Percentiles rank a stretch among this genome's conserved stretches.
phyloP scores from a whole-genome alignment of 2,888 invertebrate genomes.

The Tetrapedia diversipes region DNA sequence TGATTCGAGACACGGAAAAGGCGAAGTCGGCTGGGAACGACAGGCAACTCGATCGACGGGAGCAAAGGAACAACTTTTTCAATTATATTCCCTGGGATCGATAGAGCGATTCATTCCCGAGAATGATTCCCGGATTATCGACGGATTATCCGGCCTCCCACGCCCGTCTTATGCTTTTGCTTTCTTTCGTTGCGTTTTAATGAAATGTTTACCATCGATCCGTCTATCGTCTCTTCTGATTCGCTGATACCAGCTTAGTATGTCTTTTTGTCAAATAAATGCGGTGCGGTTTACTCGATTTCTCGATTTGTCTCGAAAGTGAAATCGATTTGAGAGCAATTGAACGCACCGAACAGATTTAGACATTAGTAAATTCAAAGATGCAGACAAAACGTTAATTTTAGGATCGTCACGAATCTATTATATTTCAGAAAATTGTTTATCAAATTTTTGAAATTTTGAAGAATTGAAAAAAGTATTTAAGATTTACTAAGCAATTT shows the following conservation, averaged over 20 bases:
- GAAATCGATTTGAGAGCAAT: too few species aligned
- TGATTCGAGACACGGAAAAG: conserved; percentile 51
- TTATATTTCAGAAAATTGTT: too few species aligned
- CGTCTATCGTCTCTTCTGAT: conserved; percentile 40
- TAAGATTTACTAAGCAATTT: too few species aligned
- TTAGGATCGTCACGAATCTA: too few species aligned
- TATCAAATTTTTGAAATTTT: too few species aligned
- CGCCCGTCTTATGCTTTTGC: conserved; percentile 40
- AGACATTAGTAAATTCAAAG: too few species aligned
- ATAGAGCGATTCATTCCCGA: conserved; percentile 69
- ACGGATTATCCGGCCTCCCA: conserved; percentile 61
- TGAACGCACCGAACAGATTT: too few species aligned
- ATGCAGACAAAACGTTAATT: too few species aligned
- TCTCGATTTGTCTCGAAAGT: too few species aligned
- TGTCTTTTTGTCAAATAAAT: neutral
- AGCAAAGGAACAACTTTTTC: conserved; percentile 73
- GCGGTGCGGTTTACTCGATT: conserved; percentile 5
- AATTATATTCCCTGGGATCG: conserved; percentile 73
- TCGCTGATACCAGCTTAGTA: neutral
- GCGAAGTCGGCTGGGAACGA: conserved; percentile 61
- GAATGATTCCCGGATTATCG: conserved; percentile 73
- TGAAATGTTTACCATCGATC: conserved; percentile 68
- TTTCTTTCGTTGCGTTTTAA: conserved; percentile 63
- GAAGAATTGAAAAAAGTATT: too few species aligned
- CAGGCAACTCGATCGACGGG: conserved; percentile 60